Percentiles rank a stretch among this genome's conserved stretches.
phyloP scores from a whole-genome alignment of 2,113 vertebrate species.

The Edolisoma coerulescens region DNA sequence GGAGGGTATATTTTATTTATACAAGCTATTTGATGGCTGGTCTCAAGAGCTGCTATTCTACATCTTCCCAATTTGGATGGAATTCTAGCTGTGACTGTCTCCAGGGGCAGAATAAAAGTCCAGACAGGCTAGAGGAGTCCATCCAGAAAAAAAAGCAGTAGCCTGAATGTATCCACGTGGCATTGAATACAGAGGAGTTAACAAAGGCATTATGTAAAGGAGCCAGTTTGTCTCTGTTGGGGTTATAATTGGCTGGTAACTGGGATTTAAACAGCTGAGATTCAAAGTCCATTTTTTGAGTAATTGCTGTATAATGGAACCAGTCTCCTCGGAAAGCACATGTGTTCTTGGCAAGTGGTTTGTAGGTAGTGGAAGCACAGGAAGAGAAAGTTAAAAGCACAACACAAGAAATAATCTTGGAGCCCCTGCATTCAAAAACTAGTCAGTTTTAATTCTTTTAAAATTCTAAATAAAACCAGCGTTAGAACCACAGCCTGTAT shows the following conservation, averaged over 20 bases:
- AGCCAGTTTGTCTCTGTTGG: conserved; percentile 52
- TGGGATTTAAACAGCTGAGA: conserved; percentile 14
- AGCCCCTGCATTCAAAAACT: neutral
- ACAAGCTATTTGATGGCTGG: neutral
- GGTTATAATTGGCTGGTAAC: conserved; percentile 32
- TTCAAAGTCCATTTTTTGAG: conserved; percentile 21
- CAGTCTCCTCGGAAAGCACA: neutral
- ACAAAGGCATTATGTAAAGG: conserved; percentile 52
- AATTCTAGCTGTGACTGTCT: conserved; percentile 34
- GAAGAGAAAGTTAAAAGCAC: neutral
- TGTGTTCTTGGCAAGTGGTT: neutral
- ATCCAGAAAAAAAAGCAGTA: conserved; percentile 46
- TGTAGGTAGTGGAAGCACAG: neutral
- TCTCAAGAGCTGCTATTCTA: neutral
- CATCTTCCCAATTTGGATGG: conserved; percentile 15
- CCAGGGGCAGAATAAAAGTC: conserved; percentile 34
- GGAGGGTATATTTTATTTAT: neutral
- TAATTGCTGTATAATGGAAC: neutral
- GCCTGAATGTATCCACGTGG: conserved; percentile 53
- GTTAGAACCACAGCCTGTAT: neutral
- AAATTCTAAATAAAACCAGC: neutral
- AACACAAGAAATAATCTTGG: neutral
- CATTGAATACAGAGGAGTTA: conserved; percentile 1
- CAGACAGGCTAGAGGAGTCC: conserved; percentile 26
- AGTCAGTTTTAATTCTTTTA: neutral